Conservation (phyloP, 2,888 invertebrate species). For the Alloplasta piceator region DNA sequence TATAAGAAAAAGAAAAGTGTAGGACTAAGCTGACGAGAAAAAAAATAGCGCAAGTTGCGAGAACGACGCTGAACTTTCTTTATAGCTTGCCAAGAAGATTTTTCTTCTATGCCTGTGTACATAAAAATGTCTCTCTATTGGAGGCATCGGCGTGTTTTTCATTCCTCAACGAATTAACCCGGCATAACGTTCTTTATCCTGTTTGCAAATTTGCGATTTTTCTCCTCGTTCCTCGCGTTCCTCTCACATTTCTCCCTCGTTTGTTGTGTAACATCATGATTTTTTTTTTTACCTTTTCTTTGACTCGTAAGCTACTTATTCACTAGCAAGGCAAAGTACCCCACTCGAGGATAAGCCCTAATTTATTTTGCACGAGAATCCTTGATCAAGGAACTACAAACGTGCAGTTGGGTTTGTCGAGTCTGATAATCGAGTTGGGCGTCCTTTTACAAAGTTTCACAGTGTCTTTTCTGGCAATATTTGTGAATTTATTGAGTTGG, state of each 20-base stretch:
- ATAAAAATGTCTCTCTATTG: not conserved
- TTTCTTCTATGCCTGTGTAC: not conserved
- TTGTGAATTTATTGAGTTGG: too few species aligned
- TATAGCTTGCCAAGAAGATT: not conserved
- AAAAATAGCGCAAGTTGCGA: not conserved
- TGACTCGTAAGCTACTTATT: too few species aligned
- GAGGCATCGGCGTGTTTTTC: slow-evolving; percentile 3
- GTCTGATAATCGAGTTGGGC: too few species aligned
- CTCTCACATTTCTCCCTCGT: not conserved
- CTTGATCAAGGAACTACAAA: too few species aligned
- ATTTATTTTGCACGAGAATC: too few species aligned
- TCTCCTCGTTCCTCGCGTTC: not conserved
- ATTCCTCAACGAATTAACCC: not conserved
- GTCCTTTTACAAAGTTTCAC: too few species aligned
- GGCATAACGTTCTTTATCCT: not conserved
- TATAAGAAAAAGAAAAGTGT: slow-evolving; percentile 2
- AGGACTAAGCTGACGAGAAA: slow-evolving; percentile 2
- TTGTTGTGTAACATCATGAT: not conserved
- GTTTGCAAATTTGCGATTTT: not conserved
- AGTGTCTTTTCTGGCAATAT: too few species aligned
- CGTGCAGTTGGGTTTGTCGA: too few species aligned
- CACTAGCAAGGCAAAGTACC: too few species aligned
- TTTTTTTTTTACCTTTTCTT: too few species aligned
- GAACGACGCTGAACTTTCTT: not conserved
- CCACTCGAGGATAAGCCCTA: too few species aligned